A percentile compares a stretch with the other conserved stretches of the same genome.
phyloP scores from a whole-genome alignment of 2,113 vertebrate species.

The Ammodytes dubius region DNA sequence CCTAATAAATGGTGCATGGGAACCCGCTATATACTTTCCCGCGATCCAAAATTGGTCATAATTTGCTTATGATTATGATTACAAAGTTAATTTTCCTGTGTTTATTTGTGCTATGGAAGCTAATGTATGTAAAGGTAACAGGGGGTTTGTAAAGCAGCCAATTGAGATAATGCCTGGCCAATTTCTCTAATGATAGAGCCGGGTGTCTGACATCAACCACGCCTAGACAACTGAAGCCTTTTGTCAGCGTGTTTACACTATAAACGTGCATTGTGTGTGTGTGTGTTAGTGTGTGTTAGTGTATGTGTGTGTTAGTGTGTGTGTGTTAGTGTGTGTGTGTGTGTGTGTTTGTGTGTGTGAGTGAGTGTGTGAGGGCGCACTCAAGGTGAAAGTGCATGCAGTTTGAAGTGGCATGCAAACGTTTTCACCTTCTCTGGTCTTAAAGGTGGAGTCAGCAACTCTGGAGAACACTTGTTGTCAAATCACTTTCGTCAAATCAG shows the following conservation, averaged over 20 bases:
- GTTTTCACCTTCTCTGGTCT: background rate
- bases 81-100: conserved; percentile 47
- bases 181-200: conserved; percentile 47
- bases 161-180: conserved; percentile 3
- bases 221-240: conserved; percentile 43
- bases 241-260: conserved; percentile 67
- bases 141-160: background rate
- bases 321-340: background rate
- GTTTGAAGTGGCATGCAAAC: background rate
- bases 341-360: background rate
- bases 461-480: no score
- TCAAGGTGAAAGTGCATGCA: conserved; percentile 63
- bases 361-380: conserved; percentile 12
- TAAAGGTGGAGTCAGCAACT: background rate
- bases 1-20: conserved; percentile 3
- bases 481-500: no score
- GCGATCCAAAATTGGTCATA: background rate
- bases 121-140: conserved; percentile 10
- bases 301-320: background rate
- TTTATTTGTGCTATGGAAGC: background rate
- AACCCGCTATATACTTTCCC: conserved; percentile 7
- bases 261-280: conserved; percentile 49
- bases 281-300: conserved; percentile 4
- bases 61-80: conserved; percentile 17
- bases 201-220: conserved; percentile 34